Conservation (phyloP, 2,797 vertebrate genomes). For the Bovichtus variegatus region DNA sequence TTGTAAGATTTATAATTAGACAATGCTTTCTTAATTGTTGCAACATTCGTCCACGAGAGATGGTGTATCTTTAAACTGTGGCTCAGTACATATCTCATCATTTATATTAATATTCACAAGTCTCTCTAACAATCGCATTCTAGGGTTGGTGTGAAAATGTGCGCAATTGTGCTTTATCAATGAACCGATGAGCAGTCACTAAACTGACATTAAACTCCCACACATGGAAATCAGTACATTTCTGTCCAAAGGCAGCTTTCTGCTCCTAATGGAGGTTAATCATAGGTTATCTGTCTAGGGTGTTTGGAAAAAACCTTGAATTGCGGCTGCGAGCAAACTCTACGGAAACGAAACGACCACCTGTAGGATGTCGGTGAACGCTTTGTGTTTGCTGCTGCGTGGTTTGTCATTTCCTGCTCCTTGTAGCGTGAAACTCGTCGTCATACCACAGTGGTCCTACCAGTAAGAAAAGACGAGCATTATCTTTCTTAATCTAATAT, state of each 20-base stretch:
- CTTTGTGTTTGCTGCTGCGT: conserved; percentile 21
- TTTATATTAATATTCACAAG: not conserved
- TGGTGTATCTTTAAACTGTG: too few species aligned
- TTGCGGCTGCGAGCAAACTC: conserved; percentile 13
- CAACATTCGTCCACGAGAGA: too few species aligned
- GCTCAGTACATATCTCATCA: not conserved
- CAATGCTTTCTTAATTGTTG: not conserved
- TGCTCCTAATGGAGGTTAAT: not conserved
- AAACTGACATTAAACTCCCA: not conserved
- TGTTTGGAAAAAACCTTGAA: too few species aligned
- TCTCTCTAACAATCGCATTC: not conserved
- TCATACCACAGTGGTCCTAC: too few species aligned
- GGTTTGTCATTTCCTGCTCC: conserved; percentile 35
- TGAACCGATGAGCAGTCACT: not conserved
- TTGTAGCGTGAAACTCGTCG: conserved; percentile 17
- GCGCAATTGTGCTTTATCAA: not conserved
- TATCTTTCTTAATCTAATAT: not conserved
- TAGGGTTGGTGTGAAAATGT: not conserved
- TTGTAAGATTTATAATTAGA: not conserved
- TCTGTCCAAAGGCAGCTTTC: not conserved
- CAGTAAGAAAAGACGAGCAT: not conserved
- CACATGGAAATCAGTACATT: not conserved
- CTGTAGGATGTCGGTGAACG: conserved; percentile 47
- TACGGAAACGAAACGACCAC: conserved; percentile 33
- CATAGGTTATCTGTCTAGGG: too few species aligned